A percentile compares a stretch with the other conserved stretches of the same genome.
Evolutionary conservation across 2,797 vertebrate species (phyloP).

Genomic region (Holocentrus rufus): DNA sequence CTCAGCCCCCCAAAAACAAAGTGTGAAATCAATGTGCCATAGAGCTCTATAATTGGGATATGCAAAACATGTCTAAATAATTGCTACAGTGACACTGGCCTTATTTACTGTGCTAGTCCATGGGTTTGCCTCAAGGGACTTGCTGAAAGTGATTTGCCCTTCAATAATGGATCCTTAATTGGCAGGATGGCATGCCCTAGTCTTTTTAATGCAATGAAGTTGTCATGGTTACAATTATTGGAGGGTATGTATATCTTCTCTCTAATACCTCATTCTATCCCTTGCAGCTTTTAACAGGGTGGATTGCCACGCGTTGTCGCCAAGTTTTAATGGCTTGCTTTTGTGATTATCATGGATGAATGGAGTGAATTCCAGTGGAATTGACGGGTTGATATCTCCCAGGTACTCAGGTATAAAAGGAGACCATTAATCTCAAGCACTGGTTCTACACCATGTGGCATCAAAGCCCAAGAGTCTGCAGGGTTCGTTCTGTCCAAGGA

Average conservation of each 20-base stretch:
- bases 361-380: too few species aligned
- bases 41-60: slow-evolving; percentile 6
- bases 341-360: too few species aligned
- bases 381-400: slow-evolving; percentile 31
- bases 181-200: neutral
- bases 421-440: slow-evolving; percentile 8
- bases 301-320: too few species aligned
- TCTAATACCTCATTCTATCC: too few species aligned
- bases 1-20: neutral
- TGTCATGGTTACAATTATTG: neutral
- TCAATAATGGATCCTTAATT: slow-evolving; percentile 27
- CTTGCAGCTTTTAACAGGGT: too few species aligned
- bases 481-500: too few species aligned
- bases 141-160: neutral
- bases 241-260: neutral
- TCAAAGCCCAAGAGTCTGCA: too few species aligned
- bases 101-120: neutral
- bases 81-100: neutral
- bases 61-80: slow-evolving; percentile 6
- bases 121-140: neutral
- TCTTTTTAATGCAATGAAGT: neutral
- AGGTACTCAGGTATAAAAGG: slow-evolving; percentile 14
- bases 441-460: too few species aligned
- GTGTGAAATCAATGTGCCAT: slow-evolving; percentile 11
- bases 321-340: too few species aligned